Evolutionary conservation across 2,113 vertebrate species (phyloP), one percentile per base, ranked within the genome.

Genomic region (Salminus brasiliensis): DNA sequence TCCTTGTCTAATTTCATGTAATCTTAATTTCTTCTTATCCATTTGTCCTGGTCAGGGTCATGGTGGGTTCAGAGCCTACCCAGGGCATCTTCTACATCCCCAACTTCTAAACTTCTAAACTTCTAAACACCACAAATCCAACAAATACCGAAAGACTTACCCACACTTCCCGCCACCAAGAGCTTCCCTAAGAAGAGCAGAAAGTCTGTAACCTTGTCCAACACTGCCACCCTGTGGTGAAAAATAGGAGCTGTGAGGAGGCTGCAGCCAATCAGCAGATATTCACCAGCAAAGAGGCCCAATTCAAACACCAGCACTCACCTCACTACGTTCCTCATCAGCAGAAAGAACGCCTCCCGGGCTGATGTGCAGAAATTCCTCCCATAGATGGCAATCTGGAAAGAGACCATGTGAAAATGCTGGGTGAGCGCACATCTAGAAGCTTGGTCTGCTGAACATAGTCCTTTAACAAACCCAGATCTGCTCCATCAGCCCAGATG

Each of bases 271-370:
- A 72, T 9, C 57, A 10, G 13, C 21, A n/a, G n/a, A n/a, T n/a
- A n/a, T n/a, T n/a, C n/a, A n/a, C n/a, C n/a, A n/a, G n/a, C n/a
- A n/a, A n/a, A n/a, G n/a, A n/a, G n/a, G n/a, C n/a, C n/a, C n/a
- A n/a, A n/a, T 53, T 5, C 7, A 7, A n/a, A n/a, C 23, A 5
- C 2, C 0, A 3, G 43, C 52, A 12, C 74, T 87, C 90, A 98
- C 97, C 96, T 96, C 80, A 97, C 88, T 65, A 97, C 86, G 18
- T 98, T 98, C 90, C 97, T 93, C 95, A 97, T 97, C 75, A 98
- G 87, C 52, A 98, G 86, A 83, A 91, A 95, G 90, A 98, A 98
- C 0, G 96, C 96, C 1, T 97, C 95, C 84, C 87, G 94, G 47
- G 96, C 95, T 0, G 97, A 97, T 0, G 87, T 92, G 73, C 95